Evolutionary conservation across 1,140 invertebrate species (phyloP).

Genomic region (Patella vulgata): DNA sequence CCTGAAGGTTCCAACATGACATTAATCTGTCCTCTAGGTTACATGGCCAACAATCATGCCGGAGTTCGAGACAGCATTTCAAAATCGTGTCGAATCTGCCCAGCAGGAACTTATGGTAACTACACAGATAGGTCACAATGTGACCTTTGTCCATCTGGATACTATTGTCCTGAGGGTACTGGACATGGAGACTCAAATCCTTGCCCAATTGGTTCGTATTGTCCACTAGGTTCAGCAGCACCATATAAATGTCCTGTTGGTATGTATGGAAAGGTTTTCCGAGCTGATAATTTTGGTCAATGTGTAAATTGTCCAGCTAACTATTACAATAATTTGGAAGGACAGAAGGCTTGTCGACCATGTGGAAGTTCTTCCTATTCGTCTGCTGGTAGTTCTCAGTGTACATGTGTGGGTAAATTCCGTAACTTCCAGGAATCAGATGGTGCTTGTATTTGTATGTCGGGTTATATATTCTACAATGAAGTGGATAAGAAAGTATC

Average conservation of each 20-base stretch:
- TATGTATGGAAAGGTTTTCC: conserved; percentile 40
- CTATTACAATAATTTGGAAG: conserved; percentile 49
- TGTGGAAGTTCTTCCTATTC: conserved; percentile 57
- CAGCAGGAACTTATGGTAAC: conserved; percentile 60
- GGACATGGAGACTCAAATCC: conserved; percentile 49
- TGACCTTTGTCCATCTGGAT: conserved; percentile 56
- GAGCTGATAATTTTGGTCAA: conserved; percentile 37
- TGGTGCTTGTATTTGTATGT: conserved; percentile 51
- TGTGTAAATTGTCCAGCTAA: conserved; percentile 48
- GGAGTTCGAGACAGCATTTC: conserved; percentile 41
- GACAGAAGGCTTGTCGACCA: conserved; percentile 44
- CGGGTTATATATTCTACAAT: conserved; percentile 60
- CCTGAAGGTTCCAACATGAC: conserved; percentile 58
- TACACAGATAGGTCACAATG: conserved; percentile 45
- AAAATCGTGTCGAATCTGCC: conserved; percentile 54
- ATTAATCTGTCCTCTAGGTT: conserved; percentile 51
- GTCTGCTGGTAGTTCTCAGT: conserved; percentile 33
- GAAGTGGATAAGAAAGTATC: conserved; percentile 40
- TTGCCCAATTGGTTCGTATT: conserved; percentile 58
- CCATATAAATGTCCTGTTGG: conserved; percentile 51
- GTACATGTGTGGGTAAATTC: conserved; percentile 54
- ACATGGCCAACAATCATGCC: conserved; percentile 44
- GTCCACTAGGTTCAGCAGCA: conserved; percentile 45
- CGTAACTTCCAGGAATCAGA: conserved; percentile 52
- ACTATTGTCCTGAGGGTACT: conserved; percentile 60